Conservation (phyloP, 2,888 invertebrate species). For the Coenonympha arcania region DNA sequence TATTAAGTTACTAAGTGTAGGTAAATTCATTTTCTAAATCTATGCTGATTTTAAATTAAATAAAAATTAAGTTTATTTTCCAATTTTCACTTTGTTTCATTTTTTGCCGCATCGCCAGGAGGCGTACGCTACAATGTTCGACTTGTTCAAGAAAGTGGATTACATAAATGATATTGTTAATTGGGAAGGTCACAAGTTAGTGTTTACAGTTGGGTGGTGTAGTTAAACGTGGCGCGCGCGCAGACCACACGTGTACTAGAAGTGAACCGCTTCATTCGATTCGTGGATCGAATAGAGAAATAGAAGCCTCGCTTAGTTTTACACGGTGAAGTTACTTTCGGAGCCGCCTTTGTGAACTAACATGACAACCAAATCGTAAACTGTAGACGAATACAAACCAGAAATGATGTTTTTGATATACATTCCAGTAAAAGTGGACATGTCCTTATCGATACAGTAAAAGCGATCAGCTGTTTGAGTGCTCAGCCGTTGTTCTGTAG, state of each 20-base stretch:
- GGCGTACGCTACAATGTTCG: conserved; percentile 41
- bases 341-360: conserved; percentile 32
- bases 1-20: neutral
- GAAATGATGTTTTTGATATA: conserved; percentile 54
- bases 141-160: conserved; percentile 62
- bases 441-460: conserved; percentile 70
- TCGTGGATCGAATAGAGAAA: conserved; percentile 46
- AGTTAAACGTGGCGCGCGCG: conserved; percentile 65
- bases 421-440: conserved; percentile 60
- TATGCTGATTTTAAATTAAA: neutral
- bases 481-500: conserved; percentile 41
- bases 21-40: neutral
- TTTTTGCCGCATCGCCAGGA: neutral
- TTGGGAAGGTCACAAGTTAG: conserved; percentile 65
- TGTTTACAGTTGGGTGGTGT: conserved; percentile 44
- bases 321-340: conserved; percentile 42
- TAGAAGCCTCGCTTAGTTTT: conserved; percentile 65
- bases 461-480: conserved; percentile 45
- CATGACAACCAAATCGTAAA: conserved; percentile 21
- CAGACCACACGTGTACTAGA: conserved; percentile 70
- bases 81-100: conserved; percentile 17
- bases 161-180: conserved; percentile 69
- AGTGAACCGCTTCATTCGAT: conserved; percentile 58
- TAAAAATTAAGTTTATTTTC: neutral
- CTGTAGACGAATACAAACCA: conserved; percentile 12